Percentiles rank a stretch among this genome's conserved stretches.
These are phyloP conservation scores for Macrosteles quadrilineatus DNA, from an alignment of 1,140 invertebrate genomes.

Conservation along the genomic window DNA sequence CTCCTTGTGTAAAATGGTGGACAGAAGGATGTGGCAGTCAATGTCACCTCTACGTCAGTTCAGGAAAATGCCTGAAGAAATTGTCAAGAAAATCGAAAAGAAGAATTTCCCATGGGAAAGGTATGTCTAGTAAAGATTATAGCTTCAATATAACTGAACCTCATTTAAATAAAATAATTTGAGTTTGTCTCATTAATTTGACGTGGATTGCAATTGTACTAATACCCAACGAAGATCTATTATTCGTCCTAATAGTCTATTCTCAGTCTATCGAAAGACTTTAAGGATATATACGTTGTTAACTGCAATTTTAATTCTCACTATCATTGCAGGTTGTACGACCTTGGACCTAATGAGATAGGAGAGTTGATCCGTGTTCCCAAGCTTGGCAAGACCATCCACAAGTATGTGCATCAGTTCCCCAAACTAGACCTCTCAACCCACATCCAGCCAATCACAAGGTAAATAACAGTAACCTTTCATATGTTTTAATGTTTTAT, in stretches of 20 bases:
- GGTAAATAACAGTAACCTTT: constrained; percentile 31
- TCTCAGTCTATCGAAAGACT: not conserved
- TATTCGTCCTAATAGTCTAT: not conserved
- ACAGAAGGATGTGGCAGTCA: constrained; percentile 98
- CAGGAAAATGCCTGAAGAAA: constrained; percentile 96
- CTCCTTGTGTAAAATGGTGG: constrained; percentile 98
- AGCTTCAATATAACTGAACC: not conserved
- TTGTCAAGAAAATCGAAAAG: constrained; percentile 98
- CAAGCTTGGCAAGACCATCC: constrained; percentile 95
- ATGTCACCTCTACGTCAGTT: constrained; percentile 99
- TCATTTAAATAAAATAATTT: constrained; percentile 16
- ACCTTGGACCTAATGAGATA: constrained; percentile 96
- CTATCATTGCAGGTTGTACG: constrained; percentile 70
- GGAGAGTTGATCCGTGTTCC: constrained; percentile 95
- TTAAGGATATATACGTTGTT: no score
- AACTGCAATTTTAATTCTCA: no score
- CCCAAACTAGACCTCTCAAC: constrained; percentile 93
- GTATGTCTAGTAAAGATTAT: no score
- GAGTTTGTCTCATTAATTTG: no score
- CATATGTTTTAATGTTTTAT: not conserved
- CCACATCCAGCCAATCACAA: constrained; percentile 96
- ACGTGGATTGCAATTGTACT: not conserved
- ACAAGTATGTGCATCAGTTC: constrained; percentile 98
- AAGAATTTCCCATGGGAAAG: constrained; percentile 93
- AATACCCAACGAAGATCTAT: no score